phyloP scores from a whole-genome alignment of 2,113 vertebrate species.

The Leptosomus discolor region DNA sequence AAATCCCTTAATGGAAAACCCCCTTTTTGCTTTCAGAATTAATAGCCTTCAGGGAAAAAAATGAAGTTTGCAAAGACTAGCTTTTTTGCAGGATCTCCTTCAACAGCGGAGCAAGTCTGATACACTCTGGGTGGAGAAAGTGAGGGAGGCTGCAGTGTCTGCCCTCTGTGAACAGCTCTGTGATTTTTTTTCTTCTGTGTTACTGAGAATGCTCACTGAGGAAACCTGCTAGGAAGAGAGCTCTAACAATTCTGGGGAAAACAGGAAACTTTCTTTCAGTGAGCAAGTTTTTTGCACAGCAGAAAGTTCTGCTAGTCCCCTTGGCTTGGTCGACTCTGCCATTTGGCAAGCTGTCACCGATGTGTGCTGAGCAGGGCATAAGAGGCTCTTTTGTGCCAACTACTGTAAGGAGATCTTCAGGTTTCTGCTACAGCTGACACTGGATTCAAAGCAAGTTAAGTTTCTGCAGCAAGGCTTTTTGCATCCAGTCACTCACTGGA shows the following conservation, averaged over 20 bases:
- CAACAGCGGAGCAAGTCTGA: background rate
- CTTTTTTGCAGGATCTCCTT: background rate
- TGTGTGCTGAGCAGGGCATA: fast-evolving
- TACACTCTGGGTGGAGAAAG: background rate
- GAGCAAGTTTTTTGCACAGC: background rate
- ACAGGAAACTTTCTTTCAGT: background rate
- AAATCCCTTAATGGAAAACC: background rate
- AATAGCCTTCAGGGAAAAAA: background rate
- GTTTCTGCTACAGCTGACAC: background rate
- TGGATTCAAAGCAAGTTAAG: background rate
- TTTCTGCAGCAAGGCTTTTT: background rate
- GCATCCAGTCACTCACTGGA: background rate
- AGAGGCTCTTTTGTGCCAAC: background rate
- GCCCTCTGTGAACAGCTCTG: background rate
- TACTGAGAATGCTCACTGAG: background rate
- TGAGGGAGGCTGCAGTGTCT: background rate
- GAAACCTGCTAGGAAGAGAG: background rate
- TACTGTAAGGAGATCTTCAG: background rate
- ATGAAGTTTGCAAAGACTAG: background rate
- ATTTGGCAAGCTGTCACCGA: background rate
- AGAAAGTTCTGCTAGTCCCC: background rate
- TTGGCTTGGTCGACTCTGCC: background rate
- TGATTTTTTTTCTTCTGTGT: background rate
- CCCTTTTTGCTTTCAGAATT: background rate
- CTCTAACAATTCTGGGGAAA: background rate